Percentiles rank a stretch among this genome's conserved stretches.
phyloP scores from a whole-genome alignment of 1,140 invertebrate genomes.

The Rhizoglyphus robini region DNA sequence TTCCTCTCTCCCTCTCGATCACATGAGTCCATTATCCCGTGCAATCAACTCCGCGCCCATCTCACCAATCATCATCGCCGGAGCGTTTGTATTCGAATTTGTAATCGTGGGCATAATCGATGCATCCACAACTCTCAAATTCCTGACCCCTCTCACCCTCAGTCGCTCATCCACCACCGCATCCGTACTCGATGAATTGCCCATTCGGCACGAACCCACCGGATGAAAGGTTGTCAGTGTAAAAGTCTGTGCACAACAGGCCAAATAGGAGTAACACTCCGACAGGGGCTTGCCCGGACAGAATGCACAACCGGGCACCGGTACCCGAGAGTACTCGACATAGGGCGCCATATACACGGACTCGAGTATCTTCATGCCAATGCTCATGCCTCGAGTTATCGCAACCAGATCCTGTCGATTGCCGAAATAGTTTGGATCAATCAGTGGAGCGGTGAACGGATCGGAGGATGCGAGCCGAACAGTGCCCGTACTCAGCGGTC shows the following conservation, averaged over 20 bases:
- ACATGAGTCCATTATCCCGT: constrained; percentile 12
- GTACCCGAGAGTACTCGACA: background rate
- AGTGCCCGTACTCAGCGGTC: constrained; percentile 54
- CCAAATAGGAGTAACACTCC: constrained; percentile 68
- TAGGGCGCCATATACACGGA: constrained; percentile 1
- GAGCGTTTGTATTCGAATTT: constrained; percentile 46
- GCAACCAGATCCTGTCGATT: constrained; percentile 45
- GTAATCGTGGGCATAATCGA: constrained; percentile 25
- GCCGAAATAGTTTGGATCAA: constrained; percentile 63
- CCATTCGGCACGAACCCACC: constrained; percentile 73
- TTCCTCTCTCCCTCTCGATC: too few species aligned
- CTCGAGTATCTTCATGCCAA: constrained; percentile 13
- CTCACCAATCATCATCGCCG: constrained; percentile 70
- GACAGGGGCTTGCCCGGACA: constrained; percentile 53
- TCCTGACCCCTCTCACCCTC: constrained; percentile 22
- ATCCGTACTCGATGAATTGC: constrained; percentile 48
- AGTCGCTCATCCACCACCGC: constrained; percentile 52
- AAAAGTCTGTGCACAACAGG: constrained; percentile 52
- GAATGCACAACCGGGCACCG: constrained; percentile 49
- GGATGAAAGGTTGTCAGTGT: constrained; percentile 63
- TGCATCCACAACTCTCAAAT: constrained; percentile 26
- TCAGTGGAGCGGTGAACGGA: constrained; percentile 55
- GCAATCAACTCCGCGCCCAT: too few species aligned
- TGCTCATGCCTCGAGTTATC: constrained; percentile 23
- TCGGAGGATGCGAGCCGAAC: constrained; percentile 40